Percentiles rank a stretch among this genome's conserved stretches.
These are phyloP conservation scores for Orycteropus afer DNA, from an alignment of 2,113 vertebrate species.

Conservation along the genomic window DNA sequence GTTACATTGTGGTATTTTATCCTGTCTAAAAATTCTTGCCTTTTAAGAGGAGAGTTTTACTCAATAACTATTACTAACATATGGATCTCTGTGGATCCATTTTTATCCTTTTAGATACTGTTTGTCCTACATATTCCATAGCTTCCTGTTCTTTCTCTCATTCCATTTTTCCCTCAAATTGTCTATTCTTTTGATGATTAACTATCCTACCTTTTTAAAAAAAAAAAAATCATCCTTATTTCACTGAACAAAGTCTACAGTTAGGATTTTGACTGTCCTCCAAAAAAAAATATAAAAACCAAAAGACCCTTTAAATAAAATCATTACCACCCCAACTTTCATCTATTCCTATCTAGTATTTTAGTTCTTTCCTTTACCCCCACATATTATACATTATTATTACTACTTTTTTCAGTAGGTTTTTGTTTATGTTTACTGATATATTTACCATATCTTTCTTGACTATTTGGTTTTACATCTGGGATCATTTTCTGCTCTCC, in stretches of 20 bases:
- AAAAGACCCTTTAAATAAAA: not conserved
- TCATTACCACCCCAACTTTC: not conserved
- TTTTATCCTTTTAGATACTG: not conserved
- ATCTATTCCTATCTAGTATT: not conserved
- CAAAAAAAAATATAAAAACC: not conserved
- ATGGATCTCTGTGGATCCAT: not conserved
- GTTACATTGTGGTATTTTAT: not conserved
- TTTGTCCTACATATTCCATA: not conserved
- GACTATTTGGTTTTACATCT: not conserved
- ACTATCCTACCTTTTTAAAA: not conserved
- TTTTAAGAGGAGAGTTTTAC: not conserved
- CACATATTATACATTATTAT: not conserved
- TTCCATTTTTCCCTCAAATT: not conserved
- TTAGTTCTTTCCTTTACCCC: not conserved
- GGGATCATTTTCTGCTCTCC: not conserved
- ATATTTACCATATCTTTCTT: not conserved
- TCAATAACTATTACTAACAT: not conserved
- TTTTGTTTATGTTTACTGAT: not conserved
- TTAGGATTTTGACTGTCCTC: not conserved
- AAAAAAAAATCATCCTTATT: not conserved
- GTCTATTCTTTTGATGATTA: not conserved
- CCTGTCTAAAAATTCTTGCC: not conserved
- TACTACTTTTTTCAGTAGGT: not conserved
- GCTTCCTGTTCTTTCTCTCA: not conserved
- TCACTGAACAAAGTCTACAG: not conserved